phyloP scores from a whole-genome alignment of 2,113 vertebrate species.

The Gymnocephalus cernua region DNA sequence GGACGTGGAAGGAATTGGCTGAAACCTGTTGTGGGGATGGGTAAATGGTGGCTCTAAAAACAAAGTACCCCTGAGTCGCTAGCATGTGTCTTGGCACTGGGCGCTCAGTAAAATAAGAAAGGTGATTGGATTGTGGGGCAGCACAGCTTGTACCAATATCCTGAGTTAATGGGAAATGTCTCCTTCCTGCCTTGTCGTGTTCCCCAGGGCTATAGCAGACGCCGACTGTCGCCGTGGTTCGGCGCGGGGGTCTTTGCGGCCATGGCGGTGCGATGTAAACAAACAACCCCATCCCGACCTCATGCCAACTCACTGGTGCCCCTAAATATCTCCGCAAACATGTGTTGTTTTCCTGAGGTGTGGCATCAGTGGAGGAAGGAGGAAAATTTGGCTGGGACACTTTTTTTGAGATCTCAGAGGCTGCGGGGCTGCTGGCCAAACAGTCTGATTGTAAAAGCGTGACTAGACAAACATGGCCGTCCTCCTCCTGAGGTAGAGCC shows the following conservation, averaged over 20 bases:
- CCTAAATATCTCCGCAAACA: constrained; percentile 48
- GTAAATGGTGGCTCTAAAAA: constrained; percentile 48
- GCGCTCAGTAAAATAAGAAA: constrained; percentile 49
- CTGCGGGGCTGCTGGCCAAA: neutral
- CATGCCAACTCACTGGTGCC: neutral
- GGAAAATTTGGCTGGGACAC: neutral
- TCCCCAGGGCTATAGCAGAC: constrained; percentile 12
- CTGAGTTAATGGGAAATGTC: constrained; percentile 78
- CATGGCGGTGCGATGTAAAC: constrained; percentile 28
- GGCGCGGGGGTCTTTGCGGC: neutral
- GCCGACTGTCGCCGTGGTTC: neutral
- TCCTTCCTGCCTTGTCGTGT: constrained; percentile 55
- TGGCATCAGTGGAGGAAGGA: constrained; percentile 7
- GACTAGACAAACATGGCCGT: constrained; percentile 57
- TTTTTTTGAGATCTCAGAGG: constrained; percentile 23
- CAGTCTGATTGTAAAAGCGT: neutral
- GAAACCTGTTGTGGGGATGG: constrained; percentile 3
- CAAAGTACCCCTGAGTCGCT: constrained; percentile 45
- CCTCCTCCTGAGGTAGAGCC: constrained; percentile 17
- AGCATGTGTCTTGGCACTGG: constrained; percentile 30
- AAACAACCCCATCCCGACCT: neutral
- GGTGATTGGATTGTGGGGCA: constrained; percentile 71
- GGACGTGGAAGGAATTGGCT: constrained; percentile 6
- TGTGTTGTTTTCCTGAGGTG: constrained; percentile 21
- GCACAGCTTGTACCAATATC: constrained; percentile 81